Evolutionary conservation across 2,113 vertebrate species (phyloP).

Genomic region (Petroica traversi): DNA sequence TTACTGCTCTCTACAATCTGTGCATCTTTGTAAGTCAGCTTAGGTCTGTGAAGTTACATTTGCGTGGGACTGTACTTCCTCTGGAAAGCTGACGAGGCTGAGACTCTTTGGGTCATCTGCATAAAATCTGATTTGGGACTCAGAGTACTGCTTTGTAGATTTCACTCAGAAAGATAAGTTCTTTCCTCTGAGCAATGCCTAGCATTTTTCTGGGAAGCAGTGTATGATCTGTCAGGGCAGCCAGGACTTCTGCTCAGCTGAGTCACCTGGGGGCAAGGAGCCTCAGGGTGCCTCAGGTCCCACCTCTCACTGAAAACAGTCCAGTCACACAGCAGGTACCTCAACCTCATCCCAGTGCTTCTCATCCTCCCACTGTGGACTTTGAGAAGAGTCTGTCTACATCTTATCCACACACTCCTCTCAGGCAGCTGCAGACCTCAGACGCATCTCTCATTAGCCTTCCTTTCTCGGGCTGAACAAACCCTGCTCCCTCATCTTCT

Average conservation of each 20-base stretch:
- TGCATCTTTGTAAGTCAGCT: not conserved
- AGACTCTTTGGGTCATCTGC: not conserved
- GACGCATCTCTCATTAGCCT: not conserved
- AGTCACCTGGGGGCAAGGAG: rapidly evolving
- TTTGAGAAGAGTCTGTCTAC: not conserved
- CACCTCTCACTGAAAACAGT: rapidly evolving
- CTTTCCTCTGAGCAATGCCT: not conserved
- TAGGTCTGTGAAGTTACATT: not conserved
- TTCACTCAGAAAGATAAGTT: not conserved
- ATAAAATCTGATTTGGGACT: not conserved
- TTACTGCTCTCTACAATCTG: not conserved
- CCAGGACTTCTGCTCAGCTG: not conserved
- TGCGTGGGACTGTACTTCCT: not conserved
- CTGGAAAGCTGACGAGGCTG: not conserved
- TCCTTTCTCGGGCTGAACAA: not conserved
- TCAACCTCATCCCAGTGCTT: not conserved
- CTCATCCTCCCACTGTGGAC: not conserved
- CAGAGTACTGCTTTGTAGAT: not conserved
- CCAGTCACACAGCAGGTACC: not conserved
- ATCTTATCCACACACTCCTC: not conserved
- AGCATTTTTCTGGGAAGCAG: not conserved
- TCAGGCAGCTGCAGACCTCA: not conserved
- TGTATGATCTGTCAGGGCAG: not conserved
- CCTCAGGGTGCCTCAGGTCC: not conserved
- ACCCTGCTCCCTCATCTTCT: not conserved